Evolutionary conservation across 2,797 vertebrate genomes (phyloP), one percentile per base, ranked within the genome.

Genomic region (Phyllotis vaccarum): DNA sequence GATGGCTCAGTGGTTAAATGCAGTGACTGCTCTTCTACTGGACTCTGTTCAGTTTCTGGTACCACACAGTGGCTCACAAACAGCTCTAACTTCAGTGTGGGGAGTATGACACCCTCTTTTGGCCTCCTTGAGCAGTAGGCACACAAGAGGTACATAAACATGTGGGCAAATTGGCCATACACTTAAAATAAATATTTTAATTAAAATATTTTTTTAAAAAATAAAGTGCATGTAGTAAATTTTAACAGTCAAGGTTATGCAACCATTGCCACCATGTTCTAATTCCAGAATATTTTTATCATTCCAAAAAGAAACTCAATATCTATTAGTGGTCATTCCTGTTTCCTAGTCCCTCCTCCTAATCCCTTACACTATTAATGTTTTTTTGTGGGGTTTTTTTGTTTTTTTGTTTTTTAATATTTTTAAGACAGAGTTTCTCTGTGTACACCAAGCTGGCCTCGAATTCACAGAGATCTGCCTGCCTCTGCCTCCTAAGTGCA

Each of bases 261-360:
- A 86, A 34, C 46, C 46, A n/a, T 79, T 31, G 86, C 68, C 29
- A 83, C 56, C 56, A 46, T 43, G 6, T 74, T 90, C 74, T 74
- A 78, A 89, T 52, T 86, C 74, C 46, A 88, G 85, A 91, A 58
- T 34, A 56, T 75, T 91, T 90, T 80, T 68, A 62, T 85, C 72
- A 29, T 37, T 70, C n/a, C 64, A 56, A 40, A 74, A 88, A 74
- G 22, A 91, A 68, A 43, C 43, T 46, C 37, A 79, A 13, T 60
- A 16, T 17, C 0, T 68, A 74, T 76, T 10, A 62, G 31, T n/a
- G 31, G 21, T 81, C 72, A 88, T 58, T 76, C 52, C 21, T 22
- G 14, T 72, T 87, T 62, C 21, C 46, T 27, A n/a, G 43, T 85
- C n/a, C 27, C 72, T 72, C 49, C 31, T 37, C 24, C 22, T 8